Base-by-base conservation (phyloP, 2,113 vertebrate genomes). In the Microtus montanus region DNA sequence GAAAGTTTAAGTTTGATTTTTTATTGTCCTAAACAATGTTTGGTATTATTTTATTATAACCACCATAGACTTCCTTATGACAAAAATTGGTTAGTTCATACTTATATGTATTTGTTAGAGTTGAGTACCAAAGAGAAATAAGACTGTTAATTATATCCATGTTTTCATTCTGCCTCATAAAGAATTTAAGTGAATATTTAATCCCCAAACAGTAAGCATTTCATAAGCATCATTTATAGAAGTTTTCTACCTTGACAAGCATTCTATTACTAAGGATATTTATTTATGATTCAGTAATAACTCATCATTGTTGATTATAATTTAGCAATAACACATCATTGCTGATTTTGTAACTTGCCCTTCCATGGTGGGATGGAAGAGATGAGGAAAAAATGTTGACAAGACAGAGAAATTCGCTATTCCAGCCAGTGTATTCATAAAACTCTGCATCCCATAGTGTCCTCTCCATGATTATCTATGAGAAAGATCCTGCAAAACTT, bases 101-200 rank as follows among this genome's bases (percentile, higher is more conserved):
- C 77, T 93, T 30, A 71, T 15, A 75, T 90, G 77, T 90, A 83
- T 66, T 20, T 61, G 38, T 79, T 92, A 78, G 52, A 90, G 54
- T 66, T 92, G 70, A 94, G 86, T n/a, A 11, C 0, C 9, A 73
- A 73, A 78, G 74, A 92, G 41, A 70, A 63, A 93, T 83, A 20
- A 26, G 12, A 41, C 35, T 3, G 38, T 30, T 20, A 44, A 64
- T 64, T 89, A 64, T 61, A 26, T 26, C 41, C 20, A 20, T 35
- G 30, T 86, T 86, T n/a, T 82, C 35, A 75, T 77, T 75, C 86
- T 83, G 13, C 33, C 28, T 44, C 77, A 2, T 47, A 17, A 86
- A 86, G 9, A 74, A 41, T 73, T 61, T 38, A 33, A 24, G 28
- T 3, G 52, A 75, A 12, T 63, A 28, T 41, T 41, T 80, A 61